Base-by-base conservation (phyloP, 2,797 vertebrate genomes). In the Coendou prehensilis region DNA sequence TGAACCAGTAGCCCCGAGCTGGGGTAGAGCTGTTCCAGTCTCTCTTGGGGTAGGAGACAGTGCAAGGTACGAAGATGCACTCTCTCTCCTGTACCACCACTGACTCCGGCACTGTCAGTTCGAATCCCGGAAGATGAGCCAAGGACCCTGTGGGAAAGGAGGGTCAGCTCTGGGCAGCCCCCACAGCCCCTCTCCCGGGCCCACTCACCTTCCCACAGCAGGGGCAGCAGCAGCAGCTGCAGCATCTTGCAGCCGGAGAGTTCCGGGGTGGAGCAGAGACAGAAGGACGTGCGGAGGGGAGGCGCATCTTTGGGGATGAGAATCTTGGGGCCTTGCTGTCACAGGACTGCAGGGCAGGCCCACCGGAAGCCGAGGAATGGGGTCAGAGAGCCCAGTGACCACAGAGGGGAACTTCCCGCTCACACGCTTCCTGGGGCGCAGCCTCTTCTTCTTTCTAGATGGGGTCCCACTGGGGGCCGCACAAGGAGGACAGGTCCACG, bases 71-170 rank as follows among this genome's bases (percentile, higher is more conserved):
- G 0, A 7, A 18, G 80, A 76, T 9, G 6, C 91, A 84, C 56
- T 90, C 26, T 20, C 82, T 89, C 78, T 97, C 82, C 84, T 86
- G 79, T 23, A 93, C 67, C 0, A 0, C 57, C 93, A 91, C 37
- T 0, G 37, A 1, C 0, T 0, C 0, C 0, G 0, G 26, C 23
- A 83, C 17, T 0, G 0, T 8, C 85, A 97, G 30, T 0, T 0
- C 0, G 59, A 7, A 57, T 1, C 0, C 0, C 0, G 0, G 0
- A 1, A 3, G 0, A 9, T 2, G 0, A 84, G 69, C 54, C 88
- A 45, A 9, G 69, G 69, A 63, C 22, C 89, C 88, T 96, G 75
- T 4, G 17, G n/a, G 54, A 75, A 30, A 59, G 15, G 0, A 17
- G 11, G 13, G 17, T 95, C 56, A 87, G 56, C 18, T 1, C 57